A percentile compares a stretch with the other conserved stretches of the same genome.
phyloP scores from a whole-genome alignment of 2,888 invertebrate genomes.

The Anaspis maculata region DNA sequence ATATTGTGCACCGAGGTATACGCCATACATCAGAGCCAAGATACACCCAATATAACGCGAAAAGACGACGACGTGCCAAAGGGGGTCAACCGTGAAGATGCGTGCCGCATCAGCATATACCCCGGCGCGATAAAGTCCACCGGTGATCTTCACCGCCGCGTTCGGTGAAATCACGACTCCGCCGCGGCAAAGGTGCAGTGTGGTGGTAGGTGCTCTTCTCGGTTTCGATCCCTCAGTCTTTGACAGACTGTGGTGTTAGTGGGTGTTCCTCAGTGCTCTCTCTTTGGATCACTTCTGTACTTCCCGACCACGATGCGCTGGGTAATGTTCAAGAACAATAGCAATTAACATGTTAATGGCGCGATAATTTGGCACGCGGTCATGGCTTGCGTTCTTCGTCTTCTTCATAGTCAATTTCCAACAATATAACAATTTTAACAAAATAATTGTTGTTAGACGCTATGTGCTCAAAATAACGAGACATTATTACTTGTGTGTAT shows the following conservation, averaged over 20 bases:
- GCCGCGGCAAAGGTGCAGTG: too few species aligned
- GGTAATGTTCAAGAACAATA: slow-evolving; percentile 12
- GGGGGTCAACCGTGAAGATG: not conserved
- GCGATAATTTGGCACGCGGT: too few species aligned
- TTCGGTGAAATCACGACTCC: slow-evolving; percentile 13
- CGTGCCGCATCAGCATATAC: slow-evolving; percentile 4
- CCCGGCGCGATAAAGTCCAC: slow-evolving; percentile 4
- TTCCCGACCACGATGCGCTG: slow-evolving; percentile 10
- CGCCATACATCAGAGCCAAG: too few species aligned
- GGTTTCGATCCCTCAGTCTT: slow-evolving; percentile 16
- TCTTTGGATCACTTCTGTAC: slow-evolving; percentile 10
- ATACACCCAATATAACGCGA: too few species aligned
- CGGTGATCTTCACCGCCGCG: slow-evolving; percentile 11
- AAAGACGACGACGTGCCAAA: not conserved
- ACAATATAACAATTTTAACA: too few species aligned
- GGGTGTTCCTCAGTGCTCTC: slow-evolving; percentile 12
- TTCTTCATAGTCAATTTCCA: not conserved
- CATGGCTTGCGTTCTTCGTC: not conserved
- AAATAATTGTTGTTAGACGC: too few species aligned
- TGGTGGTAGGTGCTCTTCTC: too few species aligned
- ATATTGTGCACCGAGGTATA: too few species aligned
- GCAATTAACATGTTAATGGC: too few species aligned
- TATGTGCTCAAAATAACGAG: too few species aligned
- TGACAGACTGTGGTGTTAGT: slow-evolving; percentile 11
- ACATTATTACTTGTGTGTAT: too few species aligned